Evolutionary conservation across 2,113 vertebrate species (phyloP), one percentile per base, ranked within the genome.

Genomic region (Salvelinus namaycush): DNA sequence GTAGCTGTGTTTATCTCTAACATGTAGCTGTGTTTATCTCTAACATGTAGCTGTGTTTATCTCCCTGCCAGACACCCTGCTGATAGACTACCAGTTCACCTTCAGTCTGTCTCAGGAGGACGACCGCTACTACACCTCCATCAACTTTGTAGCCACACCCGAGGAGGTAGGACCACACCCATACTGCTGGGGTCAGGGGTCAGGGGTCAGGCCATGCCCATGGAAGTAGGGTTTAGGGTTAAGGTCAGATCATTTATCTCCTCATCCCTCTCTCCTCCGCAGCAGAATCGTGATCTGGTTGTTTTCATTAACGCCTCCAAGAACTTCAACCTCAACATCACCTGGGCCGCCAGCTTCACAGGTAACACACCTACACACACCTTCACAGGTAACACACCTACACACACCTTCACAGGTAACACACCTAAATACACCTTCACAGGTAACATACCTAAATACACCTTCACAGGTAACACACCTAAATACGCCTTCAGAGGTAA

Each of bases 51-150:
- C 9, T 60, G 14, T 27, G 49, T 54, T 26, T 14, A 16, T 67
- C 24, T 44, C 51, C 54, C 75, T 1, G 27, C 1, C 88, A 99
- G 98, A 99, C 87, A 98, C 97, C 11, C 94, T 99, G 27, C 95
- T 99, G 79, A 99, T 99, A 71, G 98, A 99, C 92, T 99, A 99
- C 91, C 98, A 99, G 95, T 99, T 99, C 93, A 99, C 98, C 89
- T 99, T 99, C 94, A 99, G 97, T 87, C 93, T 99, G 70, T 99
- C 98, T 44, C 98, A 99, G 89, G 98, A 99, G 90, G 98, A 99
- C 20, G 98, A 99, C 85, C 96, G 96, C 54, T 96, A 99, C 87
- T 99, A 98, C 87, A 99, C 97, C 29, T 97, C 98, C 76, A 99
- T 99, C 92, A 99, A 99, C 93, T 99, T 99, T 68, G 97, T 98